Evolutionary conservation across 2,113 vertebrate genomes (phyloP).

Genomic region (Eptatretus burgeri): DNA sequence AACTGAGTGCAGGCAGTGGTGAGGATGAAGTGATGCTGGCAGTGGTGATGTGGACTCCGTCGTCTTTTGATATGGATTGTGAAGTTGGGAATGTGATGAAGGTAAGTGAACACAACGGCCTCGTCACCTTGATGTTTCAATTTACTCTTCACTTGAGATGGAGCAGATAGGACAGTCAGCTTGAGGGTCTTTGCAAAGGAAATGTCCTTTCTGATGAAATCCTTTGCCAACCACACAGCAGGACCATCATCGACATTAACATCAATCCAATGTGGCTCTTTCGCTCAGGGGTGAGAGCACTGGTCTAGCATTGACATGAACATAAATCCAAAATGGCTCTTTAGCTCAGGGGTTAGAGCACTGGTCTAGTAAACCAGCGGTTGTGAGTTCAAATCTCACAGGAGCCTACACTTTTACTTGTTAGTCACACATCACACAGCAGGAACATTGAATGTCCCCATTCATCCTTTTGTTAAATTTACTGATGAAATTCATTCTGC

Average conservation of each 20-base stretch:
- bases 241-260: not conserved
- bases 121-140: too few relatives aligned
- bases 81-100: too few relatives aligned
- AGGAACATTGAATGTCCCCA: constrained; percentile 17
- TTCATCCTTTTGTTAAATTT: constrained; percentile 13
- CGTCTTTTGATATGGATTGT: too few relatives aligned
- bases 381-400: constrained; percentile 3
- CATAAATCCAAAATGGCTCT: not conserved
- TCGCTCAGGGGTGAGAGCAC: constrained; percentile 3
- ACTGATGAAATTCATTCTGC: not conserved
- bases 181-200: too few relatives aligned
- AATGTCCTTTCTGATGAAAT: too few relatives aligned
- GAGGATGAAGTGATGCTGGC: too few relatives aligned
- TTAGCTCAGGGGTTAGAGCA: constrained; percentile 5
- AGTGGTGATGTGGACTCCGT: too few relatives aligned
- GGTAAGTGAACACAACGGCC: too few relatives aligned
- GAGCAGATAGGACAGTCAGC: too few relatives aligned
- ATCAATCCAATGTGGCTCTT: not conserved
- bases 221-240: too few relatives aligned
- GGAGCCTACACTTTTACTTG: not conserved
- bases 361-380: constrained; percentile 3
- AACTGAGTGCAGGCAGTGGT: too few relatives aligned
- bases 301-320: not conserved
- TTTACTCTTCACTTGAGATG: too few relatives aligned
- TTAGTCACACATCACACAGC: constrained; percentile 16